Conservation (phyloP, 1,140 invertebrate genomes). For the Pogonomyrmex barbatus region DNA sequence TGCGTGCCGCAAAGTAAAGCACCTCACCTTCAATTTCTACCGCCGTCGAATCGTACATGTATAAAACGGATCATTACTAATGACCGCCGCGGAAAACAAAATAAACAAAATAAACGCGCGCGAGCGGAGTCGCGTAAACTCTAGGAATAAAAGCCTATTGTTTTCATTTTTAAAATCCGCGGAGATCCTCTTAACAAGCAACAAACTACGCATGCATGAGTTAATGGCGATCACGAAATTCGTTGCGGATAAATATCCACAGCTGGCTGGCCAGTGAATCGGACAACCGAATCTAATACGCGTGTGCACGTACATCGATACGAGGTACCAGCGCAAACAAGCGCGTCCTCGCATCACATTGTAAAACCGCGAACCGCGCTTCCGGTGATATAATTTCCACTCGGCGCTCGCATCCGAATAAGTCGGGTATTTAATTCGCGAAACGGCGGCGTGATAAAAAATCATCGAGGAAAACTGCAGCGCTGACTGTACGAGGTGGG, state of each 20-base stretch:
- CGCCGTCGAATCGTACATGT: not conserved
- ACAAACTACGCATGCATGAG: not conserved
- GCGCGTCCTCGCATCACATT: not conserved
- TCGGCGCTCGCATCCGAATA: not conserved
- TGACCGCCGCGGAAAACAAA: not conserved
- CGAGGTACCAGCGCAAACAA: not conserved
- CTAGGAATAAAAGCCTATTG: not conserved
- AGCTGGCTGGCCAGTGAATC: not conserved
- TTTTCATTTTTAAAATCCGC: conserved; percentile 7
- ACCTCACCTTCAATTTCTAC: not conserved
- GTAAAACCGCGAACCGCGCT: not conserved
- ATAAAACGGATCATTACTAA: not conserved
- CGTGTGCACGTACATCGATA: not conserved
- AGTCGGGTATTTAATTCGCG: conserved; percentile 46
- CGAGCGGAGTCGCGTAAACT: not conserved
- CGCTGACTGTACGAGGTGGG: conserved; percentile 8
- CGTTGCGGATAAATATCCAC: conserved; percentile 5
- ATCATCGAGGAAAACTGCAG: conserved; percentile 37
- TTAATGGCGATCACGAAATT: conserved; percentile 8
- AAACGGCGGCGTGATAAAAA: conserved; percentile 11
- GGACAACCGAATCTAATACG: not conserved
- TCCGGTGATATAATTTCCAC: conserved; percentile 31
- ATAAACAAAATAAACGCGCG: not conserved
- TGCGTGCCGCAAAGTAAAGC: conserved; percentile 29
- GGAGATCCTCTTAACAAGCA: conserved; percentile 1